These are phyloP conservation scores for Phallusia fumigata DNA, from an alignment of 23 tunicate genomes.

Conservation along the genomic window DNA sequence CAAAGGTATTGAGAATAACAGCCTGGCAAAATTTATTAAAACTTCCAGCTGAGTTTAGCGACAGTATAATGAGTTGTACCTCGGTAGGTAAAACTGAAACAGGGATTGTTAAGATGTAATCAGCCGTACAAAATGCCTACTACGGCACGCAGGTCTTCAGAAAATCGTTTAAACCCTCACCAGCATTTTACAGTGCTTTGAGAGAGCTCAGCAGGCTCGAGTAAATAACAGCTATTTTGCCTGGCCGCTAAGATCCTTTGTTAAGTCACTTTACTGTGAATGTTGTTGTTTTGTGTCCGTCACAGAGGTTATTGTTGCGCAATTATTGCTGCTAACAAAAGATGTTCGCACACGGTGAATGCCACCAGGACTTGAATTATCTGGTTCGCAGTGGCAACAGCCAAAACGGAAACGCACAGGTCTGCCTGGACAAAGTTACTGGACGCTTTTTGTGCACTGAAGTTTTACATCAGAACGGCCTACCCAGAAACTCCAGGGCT, in stretches of 20 bases:
- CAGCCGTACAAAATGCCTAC: no score
- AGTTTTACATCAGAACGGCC: not conserved
- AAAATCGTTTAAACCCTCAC: no score
- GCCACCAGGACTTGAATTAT: not conserved
- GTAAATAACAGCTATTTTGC: not conserved
- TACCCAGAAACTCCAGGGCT: not conserved
- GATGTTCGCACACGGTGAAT: conserved; percentile 9
- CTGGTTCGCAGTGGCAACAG: not conserved
- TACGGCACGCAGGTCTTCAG: no score
- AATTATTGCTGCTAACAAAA: conserved; percentile 6
- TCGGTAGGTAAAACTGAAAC: no score
- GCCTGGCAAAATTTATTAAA: no score
- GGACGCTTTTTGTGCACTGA: conserved; percentile 6
- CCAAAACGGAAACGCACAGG: conserved; percentile 1
- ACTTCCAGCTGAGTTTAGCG: no score
- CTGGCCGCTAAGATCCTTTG: not conserved
- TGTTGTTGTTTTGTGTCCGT: not conserved
- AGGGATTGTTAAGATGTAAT: no score
- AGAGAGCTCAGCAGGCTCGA: not conserved
- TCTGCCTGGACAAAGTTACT: conserved; percentile 10
- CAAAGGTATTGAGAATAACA: no score
- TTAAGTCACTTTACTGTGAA: not conserved
- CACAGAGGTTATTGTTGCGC: not conserved
- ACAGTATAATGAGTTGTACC: no score
- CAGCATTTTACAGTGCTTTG: no score